Conservation (phyloP, 2,888 invertebrate genomes). For the Drosophila prolongata region DNA sequence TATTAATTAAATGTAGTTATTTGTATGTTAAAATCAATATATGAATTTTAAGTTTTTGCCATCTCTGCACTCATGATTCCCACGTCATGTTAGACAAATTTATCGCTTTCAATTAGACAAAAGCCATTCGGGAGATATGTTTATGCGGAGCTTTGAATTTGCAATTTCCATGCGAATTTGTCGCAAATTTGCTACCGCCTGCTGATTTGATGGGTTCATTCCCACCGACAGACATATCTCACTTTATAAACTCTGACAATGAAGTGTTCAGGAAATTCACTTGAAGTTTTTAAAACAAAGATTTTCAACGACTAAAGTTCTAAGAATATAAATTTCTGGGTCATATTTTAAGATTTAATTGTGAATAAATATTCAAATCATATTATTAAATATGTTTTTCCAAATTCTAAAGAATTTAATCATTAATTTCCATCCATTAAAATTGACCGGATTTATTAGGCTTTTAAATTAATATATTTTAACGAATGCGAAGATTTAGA, state of each 20-base stretch:
- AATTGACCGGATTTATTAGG: too few species aligned
- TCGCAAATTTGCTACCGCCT: slow-evolving; percentile 21
- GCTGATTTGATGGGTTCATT: slow-evolving; percentile 45
- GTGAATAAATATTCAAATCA: too few species aligned
- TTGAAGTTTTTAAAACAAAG: neutral
- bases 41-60: slow-evolving; percentile 58
- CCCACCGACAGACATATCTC: neutral
- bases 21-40: slow-evolving; percentile 73
- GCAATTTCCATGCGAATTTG: slow-evolving; percentile 37
- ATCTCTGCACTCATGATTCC: slow-evolving; percentile 59
- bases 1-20: slow-evolving; percentile 77
- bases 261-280: slow-evolving; percentile 11
- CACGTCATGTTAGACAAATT: slow-evolving; percentile 70
- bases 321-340: too few species aligned
- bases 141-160: slow-evolving; percentile 48
- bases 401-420: too few species aligned
- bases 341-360: too few species aligned
- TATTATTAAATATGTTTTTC: too few species aligned
- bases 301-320: too few species aligned
- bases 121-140: slow-evolving; percentile 47
- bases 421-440: too few species aligned
- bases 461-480: too few species aligned
- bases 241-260: neutral
- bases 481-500: too few species aligned
- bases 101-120: slow-evolving; percentile 64